Base-by-base conservation (phyloP, 1,140 invertebrate species). In the Agraylea sexmaculata region DNA sequence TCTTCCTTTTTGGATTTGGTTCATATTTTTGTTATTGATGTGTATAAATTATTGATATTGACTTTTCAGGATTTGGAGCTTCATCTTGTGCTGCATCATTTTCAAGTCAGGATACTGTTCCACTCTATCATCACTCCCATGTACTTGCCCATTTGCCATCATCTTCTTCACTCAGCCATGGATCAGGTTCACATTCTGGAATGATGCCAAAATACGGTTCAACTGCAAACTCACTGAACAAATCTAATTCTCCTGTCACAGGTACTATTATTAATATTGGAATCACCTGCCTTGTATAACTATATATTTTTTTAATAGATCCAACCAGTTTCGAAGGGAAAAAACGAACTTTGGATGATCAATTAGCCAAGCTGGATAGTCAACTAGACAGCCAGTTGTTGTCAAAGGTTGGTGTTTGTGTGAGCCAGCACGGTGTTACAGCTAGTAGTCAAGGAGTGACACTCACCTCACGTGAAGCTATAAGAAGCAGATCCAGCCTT, bases 341-440 rank as follows among this genome's bases (percentile, higher is more conserved):
- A 10, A 79, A 77, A 51, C 78, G 83, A 53, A 81, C 80, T 32
- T 69, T 87, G 40, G 83, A 85, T 55, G 80, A 83, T 62, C 80
- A 86, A 60, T 62, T 87, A 39, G 85, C 85, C 63, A 80, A 85
- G 60, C 71, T 87, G 44, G 82, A 86, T 53, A 76, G 74, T 42
- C 77, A 79, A 46, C 53, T 74, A 34, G 62, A 68, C 49, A 70
- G 67, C 29, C 69, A 72, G 51, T 66, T 80, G 39, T 66, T 78
- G 47, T 77, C 74, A 62, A 80, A 80, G 76, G 77, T 81, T 75
- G 64, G 68, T 55, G 57, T 31, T 30, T 51, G 57, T 58, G 37
- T 59, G 61, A 60, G 62, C 51, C 57, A 56, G 35, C 59, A 59
- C 46, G 57, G 60, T 51, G 60, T 62, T 53, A 57, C 60, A 52